Evolutionary conservation across 2,113 vertebrate genomes (phyloP).

Genomic region (Paradisaea rubra): DNA sequence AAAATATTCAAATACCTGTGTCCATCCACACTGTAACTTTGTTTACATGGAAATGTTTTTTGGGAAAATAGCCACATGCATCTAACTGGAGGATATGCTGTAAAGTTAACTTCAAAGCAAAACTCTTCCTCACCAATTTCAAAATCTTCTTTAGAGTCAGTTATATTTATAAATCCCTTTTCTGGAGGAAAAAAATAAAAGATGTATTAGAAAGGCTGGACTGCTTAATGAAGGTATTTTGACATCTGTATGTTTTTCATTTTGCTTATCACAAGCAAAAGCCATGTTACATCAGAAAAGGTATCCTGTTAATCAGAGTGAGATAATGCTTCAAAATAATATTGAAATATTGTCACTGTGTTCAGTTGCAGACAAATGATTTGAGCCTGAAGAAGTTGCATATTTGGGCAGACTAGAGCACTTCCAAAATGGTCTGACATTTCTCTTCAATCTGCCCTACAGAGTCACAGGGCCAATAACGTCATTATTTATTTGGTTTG

Average conservation of each 20-base stretch:
- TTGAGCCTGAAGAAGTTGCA: neutral
- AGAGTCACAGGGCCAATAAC: neutral
- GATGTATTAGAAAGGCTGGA: neutral
- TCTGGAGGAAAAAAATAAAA: constrained; percentile 61
- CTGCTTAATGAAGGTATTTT: neutral
- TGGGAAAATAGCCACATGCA: constrained; percentile 79
- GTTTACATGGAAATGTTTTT: constrained; percentile 66
- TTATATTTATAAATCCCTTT: constrained; percentile 77
- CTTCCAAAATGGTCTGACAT: neutral
- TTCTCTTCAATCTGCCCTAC: neutral
- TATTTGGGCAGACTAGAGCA: neutral
- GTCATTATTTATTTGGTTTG: neutral
- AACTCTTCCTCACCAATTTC: constrained; percentile 64
- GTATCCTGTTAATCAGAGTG: neutral
- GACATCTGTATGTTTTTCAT: neutral
- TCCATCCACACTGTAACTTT: constrained; percentile 52
- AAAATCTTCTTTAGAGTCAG: constrained; percentile 64
- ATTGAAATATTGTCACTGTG: neutral
- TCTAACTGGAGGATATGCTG: constrained; percentile 77
- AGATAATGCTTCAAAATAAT: neutral
- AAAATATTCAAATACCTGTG: constrained; percentile 60
- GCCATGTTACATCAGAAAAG: neutral
- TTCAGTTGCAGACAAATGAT: neutral
- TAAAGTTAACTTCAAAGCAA: constrained; percentile 79
- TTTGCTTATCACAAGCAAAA: neutral